Base-by-base conservation (phyloP, 2,113 vertebrate genomes). In the Calcarius ornatus region DNA sequence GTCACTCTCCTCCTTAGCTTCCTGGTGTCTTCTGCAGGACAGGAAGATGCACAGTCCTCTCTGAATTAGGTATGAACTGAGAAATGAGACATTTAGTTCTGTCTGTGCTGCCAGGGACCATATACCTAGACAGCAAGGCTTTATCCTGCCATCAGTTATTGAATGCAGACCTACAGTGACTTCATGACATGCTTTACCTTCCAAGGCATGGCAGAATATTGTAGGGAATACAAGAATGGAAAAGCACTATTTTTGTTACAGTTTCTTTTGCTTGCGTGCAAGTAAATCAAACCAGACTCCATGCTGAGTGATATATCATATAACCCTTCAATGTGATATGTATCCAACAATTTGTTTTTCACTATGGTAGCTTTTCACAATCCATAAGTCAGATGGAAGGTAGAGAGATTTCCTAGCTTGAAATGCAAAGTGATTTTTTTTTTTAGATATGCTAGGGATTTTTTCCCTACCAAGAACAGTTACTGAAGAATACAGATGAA, bases 361-460 rank as follows among this genome's bases (percentile, higher is more conserved):
- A 94, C 93, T 90, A 91, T n/a, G 25, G 82, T 95, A 96, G 92
- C 87, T 95, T 95, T 96, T 96, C 95, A 88, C 79, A 96, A 97
- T 96, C 84, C 90, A 14, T 93, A 97, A 90, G 84, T 97, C 84
- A 96, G 91, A 89, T 72, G 71, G 68, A 94, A 88, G 11, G 6
- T 38, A 85, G 50, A 85, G 77, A 94, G 66, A 87, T 96, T 94
- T 87, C 85, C 90, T 83, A 86, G 63, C 72, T 94, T 96, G 92
- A 96, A 96, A 96, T 94, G 87, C 87, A 95, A 94, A 96, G 64
- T 6, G 7, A 50, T 85, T 90, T 84, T 81, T 91, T 87, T 92
- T 96, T 90, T 27, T 65, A 84, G 60, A 78, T 82, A 78, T 79
- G 70, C 75, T 86, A 37, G 35, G 18, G 21, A 30, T 64, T 70